Base-by-base conservation (phyloP, 2,888 invertebrate genomes). In the Danaus chrysippus region DNA sequence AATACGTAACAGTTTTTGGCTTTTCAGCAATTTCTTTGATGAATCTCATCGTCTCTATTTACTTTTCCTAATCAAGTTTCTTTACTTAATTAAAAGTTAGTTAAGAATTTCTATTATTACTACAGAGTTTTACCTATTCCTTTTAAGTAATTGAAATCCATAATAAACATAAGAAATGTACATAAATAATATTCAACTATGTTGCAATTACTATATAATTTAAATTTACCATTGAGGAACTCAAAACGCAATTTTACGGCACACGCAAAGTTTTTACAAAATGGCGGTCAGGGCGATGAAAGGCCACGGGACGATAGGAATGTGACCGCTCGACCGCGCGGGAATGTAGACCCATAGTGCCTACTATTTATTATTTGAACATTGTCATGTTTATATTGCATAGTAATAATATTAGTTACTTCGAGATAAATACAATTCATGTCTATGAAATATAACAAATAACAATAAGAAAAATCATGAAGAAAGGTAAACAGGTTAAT, bases 251-350 rank as follows among this genome's bases (percentile, higher is more conserved):
- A 65, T 65, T 61, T 65, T 46, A 63, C 54, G 56, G 55, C 41
- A 62, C 63, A 56, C 65, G 59, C 59, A 62, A 66, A 63, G 66
- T 68, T 65, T 68, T 65, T 63, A 72, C 71, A 77, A 76, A 76
- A 78, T 69, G 71, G 69, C 70, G 65, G 65, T 68, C 62, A 59
- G 58, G 68, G 68, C 67, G 65, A 63, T 60, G 54, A 68, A 62
- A 68, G 68, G 64, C 68, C 65, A 58, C 44, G 65, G 65, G 70
- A 69, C 71, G 73, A 72, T 68, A 61, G 82, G 84, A 81, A 84
- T 84, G 82, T 60, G 58, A 67, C 65, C 58, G 52, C 55, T 63
- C 56, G 66, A 68, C 70, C 67, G 67, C 67, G 19, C 64, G 59
- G 66, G 69, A 69, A 69, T 68, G 65, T 55, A 54, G 13, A 57